Evolutionary conservation across 1,140 invertebrate species (phyloP).

Genomic region (Drosophila teissieri): DNA sequence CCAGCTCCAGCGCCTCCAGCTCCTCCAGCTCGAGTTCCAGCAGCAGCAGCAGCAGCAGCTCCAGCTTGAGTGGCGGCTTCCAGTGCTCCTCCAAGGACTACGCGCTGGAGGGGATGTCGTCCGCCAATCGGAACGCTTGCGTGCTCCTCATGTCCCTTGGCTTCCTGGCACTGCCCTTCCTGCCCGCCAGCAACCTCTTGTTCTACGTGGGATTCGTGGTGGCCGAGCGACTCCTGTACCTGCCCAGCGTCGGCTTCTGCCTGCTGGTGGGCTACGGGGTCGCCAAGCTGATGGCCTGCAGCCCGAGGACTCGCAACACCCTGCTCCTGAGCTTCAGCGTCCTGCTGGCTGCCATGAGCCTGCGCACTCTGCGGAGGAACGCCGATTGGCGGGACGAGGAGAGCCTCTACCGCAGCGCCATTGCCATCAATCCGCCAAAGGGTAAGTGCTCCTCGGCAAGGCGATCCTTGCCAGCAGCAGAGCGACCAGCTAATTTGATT

Average conservation of each 20-base stretch:
- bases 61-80: slow-evolving; percentile 18
- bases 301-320: slow-evolving; percentile 83
- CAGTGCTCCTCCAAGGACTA: slow-evolving; percentile 30
- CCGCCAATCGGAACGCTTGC: slow-evolving; percentile 55
- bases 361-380: slow-evolving; percentile 93
- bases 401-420: slow-evolving; percentile 95
- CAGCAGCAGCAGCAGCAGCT: slow-evolving; percentile 14
- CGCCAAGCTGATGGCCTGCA: slow-evolving; percentile 85
- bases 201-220: slow-evolving; percentile 99
- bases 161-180: slow-evolving; percentile 94
- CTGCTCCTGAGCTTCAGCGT: slow-evolving; percentile 86
- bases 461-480: neutral
- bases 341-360: slow-evolving; percentile 89
- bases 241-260: slow-evolving; percentile 98
- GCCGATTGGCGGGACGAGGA: slow-evolving; percentile 97
- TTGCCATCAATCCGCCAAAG: slow-evolving; percentile 98
- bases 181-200: slow-evolving; percentile 96
- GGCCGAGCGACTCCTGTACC: slow-evolving; percentile 96
- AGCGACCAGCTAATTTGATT: slow-evolving; percentile 8
- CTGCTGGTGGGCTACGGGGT: slow-evolving; percentile 92
- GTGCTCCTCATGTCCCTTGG: slow-evolving; percentile 87
- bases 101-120: slow-evolving; percentile 49
- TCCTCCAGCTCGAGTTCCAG: slow-evolving; percentile 28
- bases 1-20: slow-evolving; percentile 14
- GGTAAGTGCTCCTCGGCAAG: slow-evolving; percentile 87